Percentiles rank a stretch among this genome's conserved stretches.
These are phyloP conservation scores for Pteropus rufus DNA, from an alignment of 2,797 vertebrate species.

Conservation along the genomic window DNA sequence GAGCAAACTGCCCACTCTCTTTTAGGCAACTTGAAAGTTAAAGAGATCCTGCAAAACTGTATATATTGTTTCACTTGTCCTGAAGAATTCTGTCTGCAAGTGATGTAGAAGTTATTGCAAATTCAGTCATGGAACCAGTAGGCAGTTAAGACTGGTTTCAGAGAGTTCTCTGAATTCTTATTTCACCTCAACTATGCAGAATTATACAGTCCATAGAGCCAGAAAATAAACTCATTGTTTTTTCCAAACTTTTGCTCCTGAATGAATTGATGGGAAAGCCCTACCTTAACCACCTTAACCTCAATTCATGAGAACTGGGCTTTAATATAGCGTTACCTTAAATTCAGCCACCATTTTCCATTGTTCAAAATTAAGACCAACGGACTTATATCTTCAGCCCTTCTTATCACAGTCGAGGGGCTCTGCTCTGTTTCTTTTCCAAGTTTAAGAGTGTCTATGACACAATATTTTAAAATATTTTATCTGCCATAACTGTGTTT, in stretches of 20 bases:
- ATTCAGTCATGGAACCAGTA: not conserved
- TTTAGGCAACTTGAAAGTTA: not conserved
- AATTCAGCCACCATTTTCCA: not conserved
- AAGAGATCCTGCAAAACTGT: not conserved
- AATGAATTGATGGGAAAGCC: not conserved
- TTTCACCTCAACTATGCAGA: not conserved
- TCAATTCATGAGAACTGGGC: not conserved
- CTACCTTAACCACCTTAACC: not conserved
- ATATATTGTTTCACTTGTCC: not conserved
- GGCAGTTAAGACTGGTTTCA: not conserved
- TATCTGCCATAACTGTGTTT: not conserved
- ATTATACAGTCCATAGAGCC: not conserved
- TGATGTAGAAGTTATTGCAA: not conserved
- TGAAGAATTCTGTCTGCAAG: not conserved
- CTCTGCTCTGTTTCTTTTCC: not conserved
- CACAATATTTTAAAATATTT: not conserved
- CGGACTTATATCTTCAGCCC: not conserved
- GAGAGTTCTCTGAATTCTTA: not conserved
- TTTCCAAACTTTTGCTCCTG: not conserved
- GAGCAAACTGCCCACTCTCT: not conserved
- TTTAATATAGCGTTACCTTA: not conserved
- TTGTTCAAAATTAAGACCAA: not conserved
- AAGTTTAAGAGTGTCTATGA: not conserved
- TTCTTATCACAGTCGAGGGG: not conserved
- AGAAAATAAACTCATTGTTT: not conserved